These are phyloP conservation scores for Spatulosminthurus flaviceps DNA, from an alignment of 2,888 invertebrate genomes.

Conservation along the genomic window DNA sequence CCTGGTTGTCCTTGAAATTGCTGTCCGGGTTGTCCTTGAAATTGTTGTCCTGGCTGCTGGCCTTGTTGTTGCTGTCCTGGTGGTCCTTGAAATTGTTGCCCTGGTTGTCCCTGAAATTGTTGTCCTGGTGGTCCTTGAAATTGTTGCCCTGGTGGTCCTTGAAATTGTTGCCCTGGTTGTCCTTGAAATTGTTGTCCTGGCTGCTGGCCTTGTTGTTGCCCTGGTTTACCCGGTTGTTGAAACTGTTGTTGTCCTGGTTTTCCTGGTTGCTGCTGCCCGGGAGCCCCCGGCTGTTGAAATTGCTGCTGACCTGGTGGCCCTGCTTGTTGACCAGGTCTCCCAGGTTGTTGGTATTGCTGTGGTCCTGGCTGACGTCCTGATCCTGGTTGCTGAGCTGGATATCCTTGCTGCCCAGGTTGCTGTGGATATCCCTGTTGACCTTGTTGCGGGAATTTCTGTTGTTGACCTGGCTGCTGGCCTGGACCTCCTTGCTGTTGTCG, in stretches of 20 bases:
- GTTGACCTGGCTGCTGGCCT: neutral
- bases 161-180: slow-evolving; percentile 20
- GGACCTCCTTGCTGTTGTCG: neutral
- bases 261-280: slow-evolving; percentile 2
- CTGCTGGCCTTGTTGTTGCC: slow-evolving; percentile 21
- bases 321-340: slow-evolving; percentile 17
- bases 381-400: neutral
- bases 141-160: slow-evolving; percentile 18
- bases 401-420: neutral
- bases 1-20: neutral
- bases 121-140: neutral
- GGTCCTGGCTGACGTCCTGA: neutral
- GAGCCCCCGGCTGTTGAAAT: neutral
- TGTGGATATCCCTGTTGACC: neutral
- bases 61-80: neutral
- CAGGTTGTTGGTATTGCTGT: neutral
- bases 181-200: slow-evolving; percentile 6
- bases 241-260: neutral
- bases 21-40: neutral
- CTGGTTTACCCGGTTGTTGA: neutral
- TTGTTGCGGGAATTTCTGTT: neutral
- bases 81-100: neutral
- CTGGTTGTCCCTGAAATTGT: slow-evolving; percentile 13
- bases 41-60: neutral
- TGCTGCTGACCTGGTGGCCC: slow-evolving; percentile 2